phyloP scores from a whole-genome alignment of 1,140 invertebrate genomes.

The Sinonovacula constricta region DNA sequence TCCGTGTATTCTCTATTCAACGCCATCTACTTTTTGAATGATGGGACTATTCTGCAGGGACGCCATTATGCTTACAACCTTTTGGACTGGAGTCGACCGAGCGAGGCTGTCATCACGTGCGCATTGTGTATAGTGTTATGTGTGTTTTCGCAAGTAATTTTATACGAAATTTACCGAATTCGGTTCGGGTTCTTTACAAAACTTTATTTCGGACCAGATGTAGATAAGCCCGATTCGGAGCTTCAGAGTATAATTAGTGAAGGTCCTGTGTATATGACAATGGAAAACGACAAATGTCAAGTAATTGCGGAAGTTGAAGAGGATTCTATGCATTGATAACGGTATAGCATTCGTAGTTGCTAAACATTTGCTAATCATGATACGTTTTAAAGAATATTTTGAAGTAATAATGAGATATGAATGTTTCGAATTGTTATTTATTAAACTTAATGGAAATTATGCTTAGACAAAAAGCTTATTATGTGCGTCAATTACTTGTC shows the following conservation, averaged over 20 bases:
- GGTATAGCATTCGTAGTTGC: slow-evolving; percentile 5
- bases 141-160: slow-evolving; percentile 63
- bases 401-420: too few species aligned
- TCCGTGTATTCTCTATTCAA: slow-evolving; percentile 75
- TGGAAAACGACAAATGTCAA: slow-evolving; percentile 16
- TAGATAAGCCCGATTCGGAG: slow-evolving; percentile 61
- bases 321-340: too few species aligned
- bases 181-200: slow-evolving; percentile 61
- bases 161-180: slow-evolving; percentile 66
- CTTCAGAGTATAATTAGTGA: slow-evolving; percentile 68
- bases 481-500: too few species aligned
- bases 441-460: too few species aligned
- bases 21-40: slow-evolving; percentile 73
- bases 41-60: slow-evolving; percentile 67
- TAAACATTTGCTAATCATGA: too few species aligned
- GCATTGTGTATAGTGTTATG: slow-evolving; percentile 66
- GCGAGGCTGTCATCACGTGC: slow-evolving; percentile 71
- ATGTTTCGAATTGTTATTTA: too few species aligned
- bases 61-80: slow-evolving; percentile 73
- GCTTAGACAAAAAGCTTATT: too few species aligned
- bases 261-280: slow-evolving; percentile 44
- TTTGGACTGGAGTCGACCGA: slow-evolving; percentile 73
- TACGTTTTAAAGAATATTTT: too few species aligned
- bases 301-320: background rate
- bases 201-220: slow-evolving; percentile 50